Conservation (phyloP, 2,888 invertebrate species). For the Plutella xylostella region DNA sequence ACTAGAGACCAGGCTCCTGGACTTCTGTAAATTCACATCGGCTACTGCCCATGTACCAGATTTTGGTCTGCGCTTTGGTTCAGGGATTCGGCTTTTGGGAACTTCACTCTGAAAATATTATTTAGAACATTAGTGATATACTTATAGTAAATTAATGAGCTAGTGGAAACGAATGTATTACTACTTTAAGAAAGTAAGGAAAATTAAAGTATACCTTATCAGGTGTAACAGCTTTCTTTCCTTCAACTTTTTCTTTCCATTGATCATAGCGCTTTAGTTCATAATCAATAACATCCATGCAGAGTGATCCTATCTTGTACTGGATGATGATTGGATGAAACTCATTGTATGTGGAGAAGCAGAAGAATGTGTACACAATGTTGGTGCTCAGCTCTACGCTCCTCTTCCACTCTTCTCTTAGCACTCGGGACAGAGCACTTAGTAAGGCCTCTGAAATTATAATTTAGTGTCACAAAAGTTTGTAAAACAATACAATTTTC, state of each 20-base stretch:
- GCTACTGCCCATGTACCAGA: constrained; percentile 78
- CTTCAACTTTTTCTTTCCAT: constrained; percentile 80
- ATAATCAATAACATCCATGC: constrained; percentile 96
- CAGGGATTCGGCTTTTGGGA: constrained; percentile 77
- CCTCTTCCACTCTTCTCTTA: constrained; percentile 97
- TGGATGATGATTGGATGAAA: constrained; percentile 96
- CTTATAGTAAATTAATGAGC: no score
- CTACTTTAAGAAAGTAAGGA: no score
- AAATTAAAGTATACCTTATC: no score
- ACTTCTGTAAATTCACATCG: constrained; percentile 66
- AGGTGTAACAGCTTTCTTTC: constrained; percentile 56
- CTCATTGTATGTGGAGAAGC: constrained; percentile 94
- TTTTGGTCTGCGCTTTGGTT: constrained; percentile 79
- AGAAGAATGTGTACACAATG: constrained; percentile 96
- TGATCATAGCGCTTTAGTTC: constrained; percentile 94
- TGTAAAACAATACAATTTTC: constrained; percentile 11
- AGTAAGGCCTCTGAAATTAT: constrained; percentile 85
- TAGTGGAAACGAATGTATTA: no score
- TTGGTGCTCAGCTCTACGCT: constrained; percentile 97
- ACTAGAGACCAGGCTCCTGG: constrained; percentile 74
- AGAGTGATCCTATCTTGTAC: constrained; percentile 96
- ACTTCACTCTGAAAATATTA: constrained; percentile 67
- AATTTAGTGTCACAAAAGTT: no score
- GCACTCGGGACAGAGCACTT: constrained; percentile 93
- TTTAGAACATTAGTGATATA: not conserved